These are phyloP conservation scores for Agraylea sexmaculata DNA, from an alignment of 1,140 invertebrate species.

Conservation along the genomic window DNA sequence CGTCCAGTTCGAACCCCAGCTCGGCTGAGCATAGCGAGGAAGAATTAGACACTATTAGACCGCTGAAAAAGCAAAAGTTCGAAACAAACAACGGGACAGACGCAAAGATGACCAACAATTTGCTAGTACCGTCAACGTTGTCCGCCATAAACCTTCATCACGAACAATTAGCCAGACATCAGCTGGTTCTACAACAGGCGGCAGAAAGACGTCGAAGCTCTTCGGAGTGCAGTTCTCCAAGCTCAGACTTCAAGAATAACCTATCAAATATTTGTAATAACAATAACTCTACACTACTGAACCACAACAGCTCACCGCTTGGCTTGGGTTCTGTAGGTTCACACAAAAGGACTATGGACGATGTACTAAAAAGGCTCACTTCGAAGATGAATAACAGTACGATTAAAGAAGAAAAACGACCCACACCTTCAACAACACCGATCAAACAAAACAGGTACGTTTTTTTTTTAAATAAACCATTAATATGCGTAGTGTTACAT, in stretches of 20 bases:
- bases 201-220: conserved; percentile 42
- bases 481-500: neutral
- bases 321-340: conserved; percentile 31
- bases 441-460: conserved; percentile 43
- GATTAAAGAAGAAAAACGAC: conserved; percentile 51
- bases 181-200: conserved; percentile 21
- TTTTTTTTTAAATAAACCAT: neutral
- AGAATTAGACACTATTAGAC: conserved; percentile 45
- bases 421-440: conserved; percentile 52
- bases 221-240: conserved; percentile 57
- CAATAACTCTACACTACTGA: conserved; percentile 40
- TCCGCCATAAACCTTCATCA: conserved; percentile 38
- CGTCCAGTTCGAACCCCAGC: conserved; percentile 41
- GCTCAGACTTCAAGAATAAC: conserved; percentile 44
- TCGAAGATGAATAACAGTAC: conserved; percentile 65
- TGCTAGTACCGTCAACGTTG: conserved; percentile 38
- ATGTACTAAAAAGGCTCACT: conserved; percentile 70
- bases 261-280: conserved; percentile 32
- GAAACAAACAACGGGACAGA: conserved; percentile 26
- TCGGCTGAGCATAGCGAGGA: conserved; percentile 47
- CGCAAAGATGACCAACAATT: conserved; percentile 38
- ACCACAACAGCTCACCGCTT: conserved; percentile 32
- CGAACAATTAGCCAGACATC: conserved; percentile 27
- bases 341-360: conserved; percentile 67
- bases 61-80: conserved; percentile 37